Evolutionary conservation across 53 echinoderm and acorn worm species (phyloP).

Genomic region (Echinarachnius parma): DNA sequence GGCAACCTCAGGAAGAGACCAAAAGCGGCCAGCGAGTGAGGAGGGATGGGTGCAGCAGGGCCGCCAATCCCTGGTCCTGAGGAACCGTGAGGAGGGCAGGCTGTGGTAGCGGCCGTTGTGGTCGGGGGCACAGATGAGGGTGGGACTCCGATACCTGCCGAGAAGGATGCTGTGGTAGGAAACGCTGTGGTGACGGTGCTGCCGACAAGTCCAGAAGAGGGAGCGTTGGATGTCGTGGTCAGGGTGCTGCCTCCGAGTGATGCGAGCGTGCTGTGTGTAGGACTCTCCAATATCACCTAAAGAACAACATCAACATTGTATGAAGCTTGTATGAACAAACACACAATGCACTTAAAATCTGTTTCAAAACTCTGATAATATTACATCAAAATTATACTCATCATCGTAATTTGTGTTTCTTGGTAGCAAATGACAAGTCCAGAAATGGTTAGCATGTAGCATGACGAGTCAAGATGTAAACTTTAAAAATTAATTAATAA

Average conservation of each 20-base stretch:
- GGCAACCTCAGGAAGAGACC: conserved; percentile 93
- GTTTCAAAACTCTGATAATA: no score
- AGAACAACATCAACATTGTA: no score
- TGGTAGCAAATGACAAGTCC: no score
- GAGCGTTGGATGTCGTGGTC: conserved; percentile 35
- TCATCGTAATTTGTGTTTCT: no score
- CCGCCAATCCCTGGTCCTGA: conserved; percentile 20
- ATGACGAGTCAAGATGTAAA: no score
- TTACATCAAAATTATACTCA: no score
- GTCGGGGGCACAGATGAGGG: neutral
- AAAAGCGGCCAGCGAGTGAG: conserved; percentile 97
- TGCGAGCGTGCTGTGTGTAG: conserved; percentile 27
- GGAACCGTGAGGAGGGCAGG: conserved; percentile 13
- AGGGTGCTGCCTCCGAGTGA: conserved; percentile 42
- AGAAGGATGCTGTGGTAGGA: conserved; percentile 4
- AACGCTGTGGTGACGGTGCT: conserved; percentile 15
- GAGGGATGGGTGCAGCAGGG: conserved; percentile 73
- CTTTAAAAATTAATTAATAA: no score
- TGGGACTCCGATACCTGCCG: neutral
- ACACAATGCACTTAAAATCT: no score
- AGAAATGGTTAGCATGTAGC: no score
- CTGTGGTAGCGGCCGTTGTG: conserved; percentile 17
- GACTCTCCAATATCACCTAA: conserved; percentile 16
- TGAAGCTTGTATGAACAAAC: no score
- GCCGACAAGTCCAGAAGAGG: conserved; percentile 5